These are phyloP conservation scores for Oncorhynchus kisutch DNA, from an alignment of 2,113 vertebrate genomes.

Conservation along the genomic window DNA sequence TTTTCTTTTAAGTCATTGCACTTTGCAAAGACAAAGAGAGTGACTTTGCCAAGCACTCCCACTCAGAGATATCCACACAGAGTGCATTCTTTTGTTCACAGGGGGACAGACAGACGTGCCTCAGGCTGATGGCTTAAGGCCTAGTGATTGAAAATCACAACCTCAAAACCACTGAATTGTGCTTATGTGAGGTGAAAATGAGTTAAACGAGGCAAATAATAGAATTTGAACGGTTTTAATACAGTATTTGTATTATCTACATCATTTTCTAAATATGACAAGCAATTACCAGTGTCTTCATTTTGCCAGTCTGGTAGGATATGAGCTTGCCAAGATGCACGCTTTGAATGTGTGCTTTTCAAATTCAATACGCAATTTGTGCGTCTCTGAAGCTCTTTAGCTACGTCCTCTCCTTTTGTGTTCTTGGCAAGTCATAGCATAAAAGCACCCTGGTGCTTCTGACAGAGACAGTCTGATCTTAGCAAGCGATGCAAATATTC, in stretches of 20 bases:
- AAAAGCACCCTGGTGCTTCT: constrained; percentile 32
- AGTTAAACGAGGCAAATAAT: background rate
- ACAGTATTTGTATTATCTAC: constrained; percentile 32
- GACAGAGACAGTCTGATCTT: constrained; percentile 42
- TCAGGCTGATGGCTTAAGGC: background rate
- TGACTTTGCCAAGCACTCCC: background rate
- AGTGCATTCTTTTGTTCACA: background rate
- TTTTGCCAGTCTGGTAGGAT: constrained; percentile 49
- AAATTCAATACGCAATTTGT: constrained; percentile 63
- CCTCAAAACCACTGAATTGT: background rate
- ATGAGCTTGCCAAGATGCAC: constrained; percentile 48
- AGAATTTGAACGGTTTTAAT: background rate
- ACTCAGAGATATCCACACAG: background rate
- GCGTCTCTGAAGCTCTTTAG: constrained; percentile 55
- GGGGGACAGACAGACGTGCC: background rate
- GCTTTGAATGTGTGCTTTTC: constrained; percentile 56
- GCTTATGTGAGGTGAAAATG: background rate
- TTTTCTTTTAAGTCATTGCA: background rate
- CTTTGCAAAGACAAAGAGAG: too few species aligned
- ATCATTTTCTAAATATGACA: constrained; percentile 56
- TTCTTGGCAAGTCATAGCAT: constrained; percentile 35
- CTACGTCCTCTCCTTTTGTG: constrained; percentile 44
- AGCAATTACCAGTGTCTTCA: constrained; percentile 39
- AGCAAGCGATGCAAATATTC: constrained; percentile 6
- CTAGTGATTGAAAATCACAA: background rate